Conservation (phyloP, 30 jellyfish, hydroid and myxozoan genomes). For the Pseudorhiza aurosa region DNA sequence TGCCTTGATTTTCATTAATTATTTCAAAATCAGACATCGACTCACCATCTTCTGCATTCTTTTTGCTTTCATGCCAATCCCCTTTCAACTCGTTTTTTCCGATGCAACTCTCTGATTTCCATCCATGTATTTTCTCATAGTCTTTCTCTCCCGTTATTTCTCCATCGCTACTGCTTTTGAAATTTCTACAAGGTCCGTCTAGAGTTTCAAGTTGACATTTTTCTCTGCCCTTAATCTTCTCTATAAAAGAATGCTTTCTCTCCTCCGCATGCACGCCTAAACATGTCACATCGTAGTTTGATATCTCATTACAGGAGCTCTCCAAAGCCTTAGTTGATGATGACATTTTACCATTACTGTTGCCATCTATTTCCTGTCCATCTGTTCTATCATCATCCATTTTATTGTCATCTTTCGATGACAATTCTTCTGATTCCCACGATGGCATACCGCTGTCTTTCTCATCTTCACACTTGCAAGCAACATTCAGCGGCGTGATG, state of each 20-base stretch:
- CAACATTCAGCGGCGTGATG: not conserved
- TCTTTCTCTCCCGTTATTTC: too few species aligned
- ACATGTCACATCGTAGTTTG: not conserved
- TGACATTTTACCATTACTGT: too few species aligned
- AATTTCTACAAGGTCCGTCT: too few species aligned
- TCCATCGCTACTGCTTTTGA: too few species aligned
- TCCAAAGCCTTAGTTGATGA: too few species aligned
- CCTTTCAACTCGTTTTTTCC: too few species aligned
- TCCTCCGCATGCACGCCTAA: not conserved
- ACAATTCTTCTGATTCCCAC: constrained; percentile 50
- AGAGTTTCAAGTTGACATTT: not conserved
- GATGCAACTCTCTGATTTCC: too few species aligned
- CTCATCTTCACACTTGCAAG: constrained; percentile 23
- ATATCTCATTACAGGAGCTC: not conserved
- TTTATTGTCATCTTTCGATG: constrained; percentile 15
- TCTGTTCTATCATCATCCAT: not conserved
- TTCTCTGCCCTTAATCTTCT: not conserved
- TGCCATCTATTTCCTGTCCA: too few species aligned
- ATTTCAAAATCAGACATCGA: not conserved
- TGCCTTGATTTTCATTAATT: not conserved
- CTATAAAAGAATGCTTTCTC: not conserved
- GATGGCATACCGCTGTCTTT: constrained; percentile 67
- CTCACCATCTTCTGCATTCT: not conserved
- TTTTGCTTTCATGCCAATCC: too few species aligned
- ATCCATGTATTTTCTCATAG: too few species aligned